These are phyloP conservation scores for Scolopax bukidnonensis DNA, from an alignment of 2,797 vertebrate species.

Conservation along the genomic window DNA sequence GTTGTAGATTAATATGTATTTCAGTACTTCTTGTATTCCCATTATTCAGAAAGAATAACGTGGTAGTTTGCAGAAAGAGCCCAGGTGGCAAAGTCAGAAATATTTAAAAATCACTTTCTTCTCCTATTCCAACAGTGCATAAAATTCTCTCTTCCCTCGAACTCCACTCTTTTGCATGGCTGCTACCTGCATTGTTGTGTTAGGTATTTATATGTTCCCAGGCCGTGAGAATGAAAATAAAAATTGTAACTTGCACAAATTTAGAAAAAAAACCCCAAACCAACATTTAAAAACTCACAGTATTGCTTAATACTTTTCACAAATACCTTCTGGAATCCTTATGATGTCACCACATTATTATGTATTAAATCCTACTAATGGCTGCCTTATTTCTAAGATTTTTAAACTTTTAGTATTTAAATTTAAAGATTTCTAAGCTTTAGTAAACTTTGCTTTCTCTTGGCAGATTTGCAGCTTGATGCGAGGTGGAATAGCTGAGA, in stretches of 20 bases:
- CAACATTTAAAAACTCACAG: background rate
- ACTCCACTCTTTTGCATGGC: background rate
- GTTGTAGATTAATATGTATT: background rate
- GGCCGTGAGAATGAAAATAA: background rate
- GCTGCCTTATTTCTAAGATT: background rate
- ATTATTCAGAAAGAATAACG: background rate
- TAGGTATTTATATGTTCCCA: background rate
- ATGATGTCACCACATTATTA: background rate
- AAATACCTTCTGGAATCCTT: background rate
- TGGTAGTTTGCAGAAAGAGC: background rate
- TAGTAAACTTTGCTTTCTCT: background rate
- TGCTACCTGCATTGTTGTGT: background rate
- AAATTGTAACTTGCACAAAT: background rate
- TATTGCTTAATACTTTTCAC: background rate
- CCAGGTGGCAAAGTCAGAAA: background rate
- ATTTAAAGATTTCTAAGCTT: background rate
- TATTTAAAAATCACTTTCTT: background rate
- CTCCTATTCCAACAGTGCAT: background rate
- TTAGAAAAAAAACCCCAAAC: background rate
- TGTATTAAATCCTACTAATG: background rate
- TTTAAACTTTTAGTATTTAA: background rate
- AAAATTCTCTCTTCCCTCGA: background rate
- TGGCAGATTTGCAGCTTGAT: constrained; percentile 97
- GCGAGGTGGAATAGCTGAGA: constrained; percentile 96
- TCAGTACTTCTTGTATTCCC: constrained; percentile 13